Base-by-base conservation (phyloP, 1,140 invertebrate species). In the Zeugodacus cucurbitae region DNA sequence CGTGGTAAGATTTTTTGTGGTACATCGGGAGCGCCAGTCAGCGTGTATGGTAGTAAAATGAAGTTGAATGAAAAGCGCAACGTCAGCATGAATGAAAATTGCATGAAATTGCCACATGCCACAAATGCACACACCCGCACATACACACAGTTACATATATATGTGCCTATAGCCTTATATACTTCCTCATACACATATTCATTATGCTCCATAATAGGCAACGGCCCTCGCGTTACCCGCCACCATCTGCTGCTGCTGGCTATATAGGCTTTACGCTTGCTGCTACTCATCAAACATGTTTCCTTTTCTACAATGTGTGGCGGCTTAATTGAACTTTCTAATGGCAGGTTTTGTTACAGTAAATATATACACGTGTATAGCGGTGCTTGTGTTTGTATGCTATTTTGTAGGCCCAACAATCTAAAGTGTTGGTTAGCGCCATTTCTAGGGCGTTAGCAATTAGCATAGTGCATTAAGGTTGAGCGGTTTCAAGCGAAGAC, bases 11-110 rank as follows among this genome's bases (percentile, higher is more conserved):
- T n/a, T 32, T 17, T 67, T 29, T 32, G 64, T 62, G n/a, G 17
- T 37, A n/a, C n/a, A n/a, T n/a, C n/a, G n/a, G n/a, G n/a, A n/a
- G n/a, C n/a, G 67, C 34, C 62, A 22, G 67, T 5, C 7, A 3
- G 32, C 67, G 29, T 57, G 54, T 57, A 57, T 2, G 14, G 29
- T 2, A 54, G 44, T n/a, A 89, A 59, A 91, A 91, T 91, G 91
- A 92, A 91, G 90, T 90, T 91, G 90, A 91, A 91, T 91, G 91
- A 92, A 92, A 92, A 91, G 90, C 91, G 90, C 89, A 90, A 89
- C 92, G 91, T 92, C 91, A 92, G 92, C 89, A 88, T 82, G 85
- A 86, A 86, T 86, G 85, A 86, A 86, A 86, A 86, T 86, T 86
- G 85, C 85, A 86, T 59, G 85, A 86, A 86, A 86, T 86, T 86